Evolutionary conservation across 2,113 vertebrate species (phyloP), one percentile per base, ranked within the genome.

Genomic region (Clinocottus analis): DNA sequence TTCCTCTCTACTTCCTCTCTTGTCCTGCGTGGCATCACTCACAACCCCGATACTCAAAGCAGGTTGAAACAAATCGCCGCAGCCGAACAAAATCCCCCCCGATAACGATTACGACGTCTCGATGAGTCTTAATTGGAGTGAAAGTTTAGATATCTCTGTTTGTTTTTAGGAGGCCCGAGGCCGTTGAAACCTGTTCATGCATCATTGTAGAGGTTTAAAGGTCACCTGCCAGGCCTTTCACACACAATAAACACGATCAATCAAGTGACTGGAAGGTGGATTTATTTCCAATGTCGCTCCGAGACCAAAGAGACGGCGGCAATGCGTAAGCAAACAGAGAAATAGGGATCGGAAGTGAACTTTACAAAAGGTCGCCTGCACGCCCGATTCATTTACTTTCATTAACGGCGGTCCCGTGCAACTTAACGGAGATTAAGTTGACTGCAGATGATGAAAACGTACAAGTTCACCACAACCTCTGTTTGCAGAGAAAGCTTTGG

Each of bases 91-190:
- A 89, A 84, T 74, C 85, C 90, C 51, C 85, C 72, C 77, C 14
- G 7, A 65, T 11, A 56, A 78, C 71, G 84, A 82, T 83, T 71
- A 83, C n/a, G 61, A 2, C 31, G 75, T 75, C 80, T 66, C 63
- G 77, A 88, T 78, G 17, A 70, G 25, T 80, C 69, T 63, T 83
- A 89, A 87, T 85, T 76, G 76, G 21, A 85, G 80, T 74, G 75
- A 91, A 79, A 85, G 86, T 87, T 80, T 79, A 79, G 37, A 80
- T 23, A 61, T 73, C 65, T 73, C 87, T 17, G 77, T 85, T 82
- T 7, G 58, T 65, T 87, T n/a, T 78, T 35, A 61, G 39, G 33
- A 60, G 45, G 78, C 80, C 74, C 4, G 11, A 51, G 73, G 79
- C 39, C 35, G 33, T 58, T 3, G 1, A 63, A 71, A 73, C 27